Evolutionary conservation across 37 sponge, comb jelly and placozoan genomes (phyloP).

Genomic region (Cliona cf. orientalis): DNA sequence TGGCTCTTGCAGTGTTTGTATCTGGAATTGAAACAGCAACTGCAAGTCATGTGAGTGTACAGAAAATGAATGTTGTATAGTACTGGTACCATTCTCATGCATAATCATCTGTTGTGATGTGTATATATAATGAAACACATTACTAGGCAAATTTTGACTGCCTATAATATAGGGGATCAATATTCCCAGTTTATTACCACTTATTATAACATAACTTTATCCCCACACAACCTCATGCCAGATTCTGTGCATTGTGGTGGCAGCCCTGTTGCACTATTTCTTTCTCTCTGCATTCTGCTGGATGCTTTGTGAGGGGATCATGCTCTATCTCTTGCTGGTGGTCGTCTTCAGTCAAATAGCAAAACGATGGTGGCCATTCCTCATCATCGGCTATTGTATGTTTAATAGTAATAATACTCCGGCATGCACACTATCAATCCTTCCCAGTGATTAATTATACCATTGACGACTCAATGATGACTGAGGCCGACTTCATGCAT

Average conservation of each 20-base stretch:
- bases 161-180: neutral
- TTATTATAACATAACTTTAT: neutral
- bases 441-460: too few species aligned
- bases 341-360: constrained; percentile 45
- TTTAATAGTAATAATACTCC: too few species aligned
- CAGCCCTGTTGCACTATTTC: constrained; percentile 59
- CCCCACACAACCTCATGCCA: neutral
- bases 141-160: too few species aligned
- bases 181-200: too few species aligned
- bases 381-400: constrained; percentile 57
- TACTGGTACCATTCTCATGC: neutral
- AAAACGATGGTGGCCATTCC: constrained; percentile 60
- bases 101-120: neutral
- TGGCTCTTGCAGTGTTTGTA: constrained; percentile 14
- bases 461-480: too few species aligned
- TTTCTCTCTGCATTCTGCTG: constrained; percentile 64
- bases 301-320: constrained; percentile 74
- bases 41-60: neutral
- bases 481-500: too few species aligned
- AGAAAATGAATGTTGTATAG: neutral
- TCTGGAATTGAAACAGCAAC: constrained; percentile 22
- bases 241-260: constrained; percentile 6
- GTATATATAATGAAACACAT: neutral
- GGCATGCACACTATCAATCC: too few species aligned
- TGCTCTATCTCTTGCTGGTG: constrained; percentile 68